Percentiles rank a stretch among this genome's conserved stretches.
Evolutionary conservation across 2,888 invertebrate species (phyloP).

Genomic region (Drosophila leonis): DNA sequence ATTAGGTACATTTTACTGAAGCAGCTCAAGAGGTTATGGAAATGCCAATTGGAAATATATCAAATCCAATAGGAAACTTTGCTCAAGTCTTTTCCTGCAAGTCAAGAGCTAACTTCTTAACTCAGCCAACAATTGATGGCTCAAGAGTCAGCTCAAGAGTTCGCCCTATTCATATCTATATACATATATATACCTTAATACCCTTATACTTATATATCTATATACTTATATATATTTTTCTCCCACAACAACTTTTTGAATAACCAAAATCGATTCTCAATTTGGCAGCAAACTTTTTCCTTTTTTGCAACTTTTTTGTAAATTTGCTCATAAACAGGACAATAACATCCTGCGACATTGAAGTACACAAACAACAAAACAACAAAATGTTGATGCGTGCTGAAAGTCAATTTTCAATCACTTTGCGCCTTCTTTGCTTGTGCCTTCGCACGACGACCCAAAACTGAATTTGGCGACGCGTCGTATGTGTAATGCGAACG

Average conservation of each 20-base stretch:
- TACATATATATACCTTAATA: not conserved
- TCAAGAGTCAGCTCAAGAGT: not conserved
- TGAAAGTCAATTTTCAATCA: conserved; percentile 45
- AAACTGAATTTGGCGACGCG: conserved; percentile 28
- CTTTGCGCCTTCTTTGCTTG: conserved; percentile 10
- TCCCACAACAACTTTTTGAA: conserved; percentile 11
- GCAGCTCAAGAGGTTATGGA: not conserved
- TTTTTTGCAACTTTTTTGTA: conserved; percentile 23
- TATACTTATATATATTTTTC: not conserved
- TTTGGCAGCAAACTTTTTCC: conserved; percentile 25
- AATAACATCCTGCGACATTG: conserved; percentile 30
- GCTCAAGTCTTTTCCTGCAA: not conserved
- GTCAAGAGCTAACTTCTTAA: not conserved
- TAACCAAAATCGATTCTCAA: conserved; percentile 57
- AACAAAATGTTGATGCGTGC: conserved; percentile 40
- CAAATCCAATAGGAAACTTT: not conserved
- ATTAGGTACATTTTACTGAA: not conserved
- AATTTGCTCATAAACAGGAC: conserved; percentile 48
- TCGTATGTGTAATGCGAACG: conserved; percentile 37
- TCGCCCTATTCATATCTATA: not conserved
- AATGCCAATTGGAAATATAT: not conserved
- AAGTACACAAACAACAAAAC: conserved; percentile 7
- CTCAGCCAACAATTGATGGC: not conserved
- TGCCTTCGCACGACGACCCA: conserved; percentile 14
- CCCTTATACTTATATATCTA: not conserved